Conservation (phyloP, 2,113 vertebrate species). For the Cochlearius cochlearius region DNA sequence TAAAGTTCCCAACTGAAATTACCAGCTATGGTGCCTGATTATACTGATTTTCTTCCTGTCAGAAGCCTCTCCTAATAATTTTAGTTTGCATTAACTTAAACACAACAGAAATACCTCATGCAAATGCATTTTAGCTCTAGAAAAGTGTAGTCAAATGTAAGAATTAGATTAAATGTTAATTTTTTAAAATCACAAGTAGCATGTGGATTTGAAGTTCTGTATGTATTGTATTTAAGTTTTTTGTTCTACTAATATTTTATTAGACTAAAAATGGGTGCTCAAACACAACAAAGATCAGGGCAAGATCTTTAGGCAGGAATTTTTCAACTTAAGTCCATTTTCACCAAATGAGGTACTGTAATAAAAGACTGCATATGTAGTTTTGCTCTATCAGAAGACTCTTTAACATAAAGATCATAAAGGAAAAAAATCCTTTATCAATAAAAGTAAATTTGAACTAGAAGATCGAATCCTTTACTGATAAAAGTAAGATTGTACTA, state of each 20-base stretch:
- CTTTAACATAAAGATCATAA: neutral
- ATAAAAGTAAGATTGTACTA: neutral
- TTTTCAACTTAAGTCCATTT: neutral
- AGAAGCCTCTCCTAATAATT: slow-evolving; percentile 4
- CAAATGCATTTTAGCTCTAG: neutral
- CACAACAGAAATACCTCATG: neutral
- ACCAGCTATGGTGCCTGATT: neutral
- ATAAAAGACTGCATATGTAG: neutral
- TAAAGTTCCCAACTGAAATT: neutral
- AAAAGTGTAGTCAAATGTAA: neutral
- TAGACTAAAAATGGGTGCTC: neutral
- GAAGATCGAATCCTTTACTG: neutral
- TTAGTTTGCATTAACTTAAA: neutral
- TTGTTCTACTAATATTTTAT: neutral
- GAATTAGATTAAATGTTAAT: neutral
- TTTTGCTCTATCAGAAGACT: neutral
- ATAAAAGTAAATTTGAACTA: neutral
- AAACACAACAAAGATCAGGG: neutral
- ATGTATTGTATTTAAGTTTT: fast-evolving
- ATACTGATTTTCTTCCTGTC: neutral
- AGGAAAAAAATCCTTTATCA: neutral
- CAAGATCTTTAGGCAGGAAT: neutral
- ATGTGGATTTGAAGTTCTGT: neutral
- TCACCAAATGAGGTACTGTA: neutral
- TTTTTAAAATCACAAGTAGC: neutral